Base-by-base conservation (phyloP, 2,888 invertebrate species). In the Dendrolimus houi region DNA sequence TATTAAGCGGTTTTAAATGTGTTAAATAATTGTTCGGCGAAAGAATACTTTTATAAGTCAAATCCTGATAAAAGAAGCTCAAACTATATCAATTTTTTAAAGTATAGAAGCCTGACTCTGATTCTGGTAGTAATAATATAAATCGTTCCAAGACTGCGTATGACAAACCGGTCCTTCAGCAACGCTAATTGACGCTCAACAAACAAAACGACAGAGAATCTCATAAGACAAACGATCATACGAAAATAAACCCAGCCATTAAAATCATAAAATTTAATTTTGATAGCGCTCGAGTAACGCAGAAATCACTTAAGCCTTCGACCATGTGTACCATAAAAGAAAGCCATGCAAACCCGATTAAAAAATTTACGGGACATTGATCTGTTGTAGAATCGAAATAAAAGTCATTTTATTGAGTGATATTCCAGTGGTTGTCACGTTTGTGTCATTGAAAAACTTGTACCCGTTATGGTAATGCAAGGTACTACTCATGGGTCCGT, bases 401-500 rank as follows among this genome's bases (percentile, higher is more conserved):
- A 87, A 88, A 86, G 70, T 78, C 78, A 87, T 85, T 87, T 87
- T 87, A 83, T 83, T 86, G 83, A 85, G 81, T 81, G 83, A 86
- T 84, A 77, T 72, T 66, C 76, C 69, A 75, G 79, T 57, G 65
- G 75, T 79, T 87, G 84, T 83, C 84, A 82, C 87, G 82, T 87
- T 88, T 81, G 80, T 79, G 78, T 81, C 77, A 82, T 75, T 77
- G 72, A 73, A 79, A 74, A 79, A 75, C 72, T 64, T 69, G 63
- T 77, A 74, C 75, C 70, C 65, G 75, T 72, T 76, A 71, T 71
- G 72, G 68, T 80, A 69, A 72, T 74, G 69, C 81, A 83, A 83
- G 82, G 83, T 60, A 67, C 64, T 75, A 73, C 68, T 42, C 62
- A 72, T 54, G 74, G 68, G 14, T 68, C 69, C 52, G 56, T 64